These are phyloP conservation scores for Oceanodroma leucorhoa DNA, from an alignment of 2,797 vertebrate species.

Conservation along the genomic window DNA sequence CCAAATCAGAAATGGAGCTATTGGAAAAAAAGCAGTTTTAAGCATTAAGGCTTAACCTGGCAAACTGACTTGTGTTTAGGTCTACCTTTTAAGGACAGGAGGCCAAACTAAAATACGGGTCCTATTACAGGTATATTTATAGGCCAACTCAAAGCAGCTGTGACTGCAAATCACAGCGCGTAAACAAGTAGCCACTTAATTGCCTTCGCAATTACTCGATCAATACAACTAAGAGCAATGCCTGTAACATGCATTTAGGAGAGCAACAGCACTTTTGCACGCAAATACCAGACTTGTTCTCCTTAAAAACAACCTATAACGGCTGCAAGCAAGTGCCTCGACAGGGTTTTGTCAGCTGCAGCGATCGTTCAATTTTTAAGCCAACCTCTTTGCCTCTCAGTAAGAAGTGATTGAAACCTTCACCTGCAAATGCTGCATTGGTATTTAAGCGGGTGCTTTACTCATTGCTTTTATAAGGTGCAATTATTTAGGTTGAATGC, in stretches of 20 bases:
- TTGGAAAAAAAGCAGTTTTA: not conserved
- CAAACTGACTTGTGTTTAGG: not conserved
- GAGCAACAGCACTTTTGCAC: not conserved
- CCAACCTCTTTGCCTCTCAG: not conserved
- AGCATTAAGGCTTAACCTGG: not conserved
- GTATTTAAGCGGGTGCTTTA: not conserved
- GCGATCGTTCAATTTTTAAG: fast-evolving
- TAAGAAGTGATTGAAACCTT: not conserved
- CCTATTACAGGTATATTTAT: not conserved
- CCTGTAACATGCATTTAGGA: not conserved
- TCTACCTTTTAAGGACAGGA: not conserved
- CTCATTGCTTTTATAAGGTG: not conserved
- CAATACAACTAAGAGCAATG: not conserved
- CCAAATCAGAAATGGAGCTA: not conserved
- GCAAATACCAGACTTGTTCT: not conserved
- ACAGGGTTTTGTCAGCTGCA: not conserved
- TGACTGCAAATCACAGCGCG: not conserved
- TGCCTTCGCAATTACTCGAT: fast-evolving
- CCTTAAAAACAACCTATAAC: not conserved
- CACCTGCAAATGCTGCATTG: not conserved
- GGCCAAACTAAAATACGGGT: not conserved
- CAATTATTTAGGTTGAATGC: not conserved
- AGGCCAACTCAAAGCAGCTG: not conserved
- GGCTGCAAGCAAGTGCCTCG: not conserved
- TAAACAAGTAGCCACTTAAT: not conserved